Percentiles rank a stretch among this genome's conserved stretches.
phyloP scores from a whole-genome alignment of 1,140 invertebrate species.

The Drosophila cardini region DNA sequence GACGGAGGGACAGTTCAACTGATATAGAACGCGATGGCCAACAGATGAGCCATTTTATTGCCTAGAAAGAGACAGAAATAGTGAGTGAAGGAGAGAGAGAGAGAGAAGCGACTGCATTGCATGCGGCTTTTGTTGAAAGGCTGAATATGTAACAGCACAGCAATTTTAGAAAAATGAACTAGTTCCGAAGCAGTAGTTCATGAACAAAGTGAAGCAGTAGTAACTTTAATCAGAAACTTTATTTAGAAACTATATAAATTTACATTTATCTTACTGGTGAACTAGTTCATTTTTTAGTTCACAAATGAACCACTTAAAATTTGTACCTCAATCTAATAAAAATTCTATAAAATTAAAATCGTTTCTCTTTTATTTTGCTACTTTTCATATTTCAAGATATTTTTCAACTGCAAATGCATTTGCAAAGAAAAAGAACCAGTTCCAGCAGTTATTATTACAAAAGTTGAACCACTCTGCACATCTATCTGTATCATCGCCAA shows the following conservation, averaged over 20 bases:
- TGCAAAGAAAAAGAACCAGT: conserved; percentile 26
- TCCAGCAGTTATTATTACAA: background rate
- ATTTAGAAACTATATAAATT: too few species aligned
- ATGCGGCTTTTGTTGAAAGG: background rate
- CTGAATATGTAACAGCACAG: conserved; percentile 31
- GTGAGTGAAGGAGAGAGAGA: too few species aligned
- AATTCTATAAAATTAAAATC: background rate
- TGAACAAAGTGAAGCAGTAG: background rate
- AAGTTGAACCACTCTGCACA: background rate
- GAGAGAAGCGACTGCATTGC: background rate
- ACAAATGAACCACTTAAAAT: background rate
- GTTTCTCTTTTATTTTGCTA: background rate
- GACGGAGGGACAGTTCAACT: background rate
- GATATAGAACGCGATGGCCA: conserved; percentile 44
- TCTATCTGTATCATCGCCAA: conserved; percentile 16
- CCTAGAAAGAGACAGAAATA: conserved; percentile 18
- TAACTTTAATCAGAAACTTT: too few species aligned
- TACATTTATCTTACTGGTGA: too few species aligned
- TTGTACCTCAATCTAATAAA: too few species aligned
- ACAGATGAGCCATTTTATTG: conserved; percentile 78
- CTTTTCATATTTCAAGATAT: background rate
- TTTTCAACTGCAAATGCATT: background rate
- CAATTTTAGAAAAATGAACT: conserved; percentile 38
- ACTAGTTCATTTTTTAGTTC: background rate
- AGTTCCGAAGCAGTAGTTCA: conserved; percentile 7